Conservation (phyloP, 2,113 vertebrate species). For the Stegostoma tigrinum region DNA sequence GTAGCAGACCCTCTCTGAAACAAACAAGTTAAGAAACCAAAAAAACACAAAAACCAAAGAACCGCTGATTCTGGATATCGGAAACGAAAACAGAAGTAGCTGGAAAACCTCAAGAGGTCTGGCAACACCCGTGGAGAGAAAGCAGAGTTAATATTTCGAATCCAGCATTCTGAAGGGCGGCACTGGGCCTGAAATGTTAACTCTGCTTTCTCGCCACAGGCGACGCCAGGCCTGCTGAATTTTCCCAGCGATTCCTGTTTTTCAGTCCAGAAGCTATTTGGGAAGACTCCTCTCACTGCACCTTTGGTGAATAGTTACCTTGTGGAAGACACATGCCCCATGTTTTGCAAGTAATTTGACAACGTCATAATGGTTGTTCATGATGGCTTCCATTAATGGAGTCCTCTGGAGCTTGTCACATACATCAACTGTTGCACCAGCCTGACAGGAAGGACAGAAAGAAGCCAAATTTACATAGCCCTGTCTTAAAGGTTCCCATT, state of each 20-base stretch:
- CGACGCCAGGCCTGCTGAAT: too few relatives aligned
- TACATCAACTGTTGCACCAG: slow-evolving; percentile 76
- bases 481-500: too few relatives aligned
- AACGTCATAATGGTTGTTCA: slow-evolving; percentile 73
- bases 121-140: too few relatives aligned
- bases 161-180: too few relatives aligned
- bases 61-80: too few relatives aligned
- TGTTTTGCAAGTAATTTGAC: slow-evolving; percentile 72
- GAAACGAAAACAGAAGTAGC: too few relatives aligned
- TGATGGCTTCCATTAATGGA: slow-evolving; percentile 76
- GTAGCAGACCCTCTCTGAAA: not conserved
- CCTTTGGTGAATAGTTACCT: slow-evolving; percentile 49
- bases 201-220: too few relatives aligned
- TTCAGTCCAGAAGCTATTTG: not conserved
- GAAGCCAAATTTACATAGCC: not conserved
- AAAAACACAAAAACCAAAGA: too few relatives aligned
- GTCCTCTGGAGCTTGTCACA: slow-evolving; percentile 75
- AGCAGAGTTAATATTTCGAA: too few relatives aligned
- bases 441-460: slow-evolving; percentile 50
- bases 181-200: too few relatives aligned
- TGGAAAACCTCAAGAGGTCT: too few relatives aligned
- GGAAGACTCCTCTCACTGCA: not conserved
- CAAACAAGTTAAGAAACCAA: not conserved
- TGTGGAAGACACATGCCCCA: slow-evolving; percentile 72
- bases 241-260: too few relatives aligned